Base-by-base conservation (phyloP, 1,140 invertebrate species). In the Drosophila ohnishii region DNA sequence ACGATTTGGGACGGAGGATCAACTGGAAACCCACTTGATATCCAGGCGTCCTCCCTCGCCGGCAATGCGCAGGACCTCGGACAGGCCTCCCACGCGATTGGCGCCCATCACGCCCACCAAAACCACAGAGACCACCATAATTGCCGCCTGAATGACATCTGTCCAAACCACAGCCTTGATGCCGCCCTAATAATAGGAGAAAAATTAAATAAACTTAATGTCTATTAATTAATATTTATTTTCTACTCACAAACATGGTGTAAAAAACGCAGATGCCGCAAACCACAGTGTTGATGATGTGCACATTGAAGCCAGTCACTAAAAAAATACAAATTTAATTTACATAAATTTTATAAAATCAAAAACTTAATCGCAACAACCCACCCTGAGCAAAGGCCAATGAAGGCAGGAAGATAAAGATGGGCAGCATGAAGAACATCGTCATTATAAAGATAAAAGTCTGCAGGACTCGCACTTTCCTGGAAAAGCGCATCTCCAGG, bases 131-230 rank as follows among this genome's bases (percentile, higher is more conserved):
- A 93, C 92, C 40, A 96, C 94, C 95, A 97, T 97, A 5, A 97
- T 93, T 4, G 94, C 80, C 1, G 95, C 95, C 92, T 97, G 97
- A 48, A 97, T 94, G 0, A 96, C 95, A 91, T 98, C 97, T 2
- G 97, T 97, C 96, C 96, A 97, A 25, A 97, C 95, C 0, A 97
- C 96, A 0, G 96, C 96, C 91, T 97, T 97, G 72, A 97, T 93
- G 2, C 96, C 96, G 67, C 96, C 96, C 96, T 97, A 78, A 14
- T 58, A 16, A 13, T 8, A 7, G 14, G 8, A 1, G 3, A 11
- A 14, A 13, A 9, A 58, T 8, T 6, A 11, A 56, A 10, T 7
- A 14, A 45, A 6, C 1, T 9, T 25, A 4, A 40, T 22, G 14
- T 59, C 3, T 1, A 32, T 8, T 25, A 32, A 5, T 1, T 10